Evolutionary conservation across 2,113 vertebrate genomes (phyloP).

Genomic region (Stomatorhinus ivindoensis): DNA sequence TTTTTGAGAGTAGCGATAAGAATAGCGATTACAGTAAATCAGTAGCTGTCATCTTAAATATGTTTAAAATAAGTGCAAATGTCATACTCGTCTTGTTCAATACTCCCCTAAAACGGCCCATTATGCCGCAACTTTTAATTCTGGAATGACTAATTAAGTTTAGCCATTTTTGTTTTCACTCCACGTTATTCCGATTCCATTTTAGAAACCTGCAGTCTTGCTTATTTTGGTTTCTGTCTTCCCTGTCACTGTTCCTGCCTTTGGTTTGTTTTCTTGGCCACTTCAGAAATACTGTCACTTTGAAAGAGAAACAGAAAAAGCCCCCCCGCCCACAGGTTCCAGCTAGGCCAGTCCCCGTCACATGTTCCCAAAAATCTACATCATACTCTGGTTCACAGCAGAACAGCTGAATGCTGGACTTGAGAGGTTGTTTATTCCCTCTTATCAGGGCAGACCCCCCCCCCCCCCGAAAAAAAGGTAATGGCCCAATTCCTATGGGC

Average conservation of each 20-base stretch:
- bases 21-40: neutral
- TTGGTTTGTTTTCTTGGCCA: neutral
- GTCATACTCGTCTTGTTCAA: neutral
- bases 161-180: neutral
- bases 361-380: neutral
- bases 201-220: neutral
- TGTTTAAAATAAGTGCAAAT: neutral
- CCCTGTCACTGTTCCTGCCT: neutral
- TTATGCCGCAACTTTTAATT: neutral
- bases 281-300: neutral
- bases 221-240: neutral
- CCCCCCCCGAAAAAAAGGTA: neutral
- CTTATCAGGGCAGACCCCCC: neutral
- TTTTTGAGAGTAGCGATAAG: neutral
- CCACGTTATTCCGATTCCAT: neutral
- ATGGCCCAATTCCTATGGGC: constrained; percentile 13
- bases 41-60: neutral
- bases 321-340: neutral
- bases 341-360: neutral
- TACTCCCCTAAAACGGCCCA: neutral
- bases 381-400: neutral
- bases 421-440: neutral
- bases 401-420: neutral
- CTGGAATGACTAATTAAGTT: neutral
- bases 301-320: neutral